Conservation (phyloP, 30 jellyfish, hydroid and myxozoan genomes). For the Calvadosia cruxmelitensis region DNA sequence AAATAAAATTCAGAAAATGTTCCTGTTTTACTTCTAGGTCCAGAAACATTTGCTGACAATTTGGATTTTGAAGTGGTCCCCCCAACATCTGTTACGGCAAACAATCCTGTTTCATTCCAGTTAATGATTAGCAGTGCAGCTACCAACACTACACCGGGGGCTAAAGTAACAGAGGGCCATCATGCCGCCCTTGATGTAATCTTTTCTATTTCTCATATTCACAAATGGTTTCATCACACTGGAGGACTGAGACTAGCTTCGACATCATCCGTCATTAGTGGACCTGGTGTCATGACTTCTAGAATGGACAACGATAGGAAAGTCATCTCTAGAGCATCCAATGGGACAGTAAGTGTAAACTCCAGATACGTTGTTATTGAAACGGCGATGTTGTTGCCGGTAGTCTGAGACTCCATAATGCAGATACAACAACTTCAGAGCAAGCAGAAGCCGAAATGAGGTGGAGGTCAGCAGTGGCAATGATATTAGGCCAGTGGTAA, state of each 20-base stretch:
- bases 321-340: background rate
- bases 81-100: constrained; percentile 36
- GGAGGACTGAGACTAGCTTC: constrained; percentile 15
- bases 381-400: too few relatives aligned
- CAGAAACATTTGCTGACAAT: background rate
- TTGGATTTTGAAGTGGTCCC: constrained; percentile 19
- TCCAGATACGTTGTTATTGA: too few relatives aligned
- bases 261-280: constrained; percentile 11
- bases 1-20: too few relatives aligned
- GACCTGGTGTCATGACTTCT: constrained; percentile 2
- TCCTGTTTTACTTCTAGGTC: background rate
- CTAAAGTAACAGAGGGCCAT: background rate
- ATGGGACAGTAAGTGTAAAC: background rate
- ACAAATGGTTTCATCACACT: background rate
- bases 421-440: too few relatives aligned
- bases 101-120: constrained; percentile 27
- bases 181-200: constrained; percentile 19
- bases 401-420: too few relatives aligned
- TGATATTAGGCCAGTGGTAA: too few relatives aligned
- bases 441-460: too few relatives aligned
- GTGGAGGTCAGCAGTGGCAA: too few relatives aligned
- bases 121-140: constrained; percentile 5
- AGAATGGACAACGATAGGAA: background rate
- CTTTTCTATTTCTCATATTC: constrained; percentile 5
- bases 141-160: constrained; percentile 2